Evolutionary conservation across 2,888 invertebrate genomes (phyloP), one percentile per base, ranked within the genome.

Genomic region (Zhuqinia jingwanae): DNA sequence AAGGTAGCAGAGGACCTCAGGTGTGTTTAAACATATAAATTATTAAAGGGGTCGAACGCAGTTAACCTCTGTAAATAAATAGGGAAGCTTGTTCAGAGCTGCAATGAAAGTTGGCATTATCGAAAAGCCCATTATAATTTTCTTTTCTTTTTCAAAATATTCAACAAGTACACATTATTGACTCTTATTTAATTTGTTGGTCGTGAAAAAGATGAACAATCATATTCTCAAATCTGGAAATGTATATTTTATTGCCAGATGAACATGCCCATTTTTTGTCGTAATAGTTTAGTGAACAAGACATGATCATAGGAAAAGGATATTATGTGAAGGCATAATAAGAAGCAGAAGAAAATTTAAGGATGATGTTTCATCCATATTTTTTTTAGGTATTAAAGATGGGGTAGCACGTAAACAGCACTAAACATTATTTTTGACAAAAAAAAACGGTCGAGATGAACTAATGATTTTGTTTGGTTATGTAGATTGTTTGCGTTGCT

Each of bases 191-290:
- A 13, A 0, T 70, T 50, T 70, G n/a, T 22, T 25, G 15, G 75
- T 75, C 75, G 75, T 75, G 75, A 60, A 77, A 60, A 56, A 50
- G 36, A 53, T 27, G n/a, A 53, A 58, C 58, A 86, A 87, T 87
- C 87, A 45, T 78, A 60, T 77, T 60, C 68, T 81, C 50, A 82
- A 78, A 87, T 87, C 87, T 87, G 81, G 68, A 87, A 82, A 82
- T 77, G 77, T 65, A 87, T 82, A 78, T 78, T 85, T 85, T 87
- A 87, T 87, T 87, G 80, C 76, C 25, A 36, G 30, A 50, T 13
- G 87, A 82, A 70, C 77, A 68, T 70, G 68, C 87, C 81, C 87
- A 87, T 82, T 83, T 83, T 82, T 20, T 53, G 8, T 10, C 30
- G 53, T 79, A 85, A 85, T 76, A 65, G 76, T 65, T 65, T 80